Evolutionary conservation across 2,888 invertebrate species (phyloP), one percentile per base, ranked within the genome.

Genomic region (Lasius platythorax): DNA sequence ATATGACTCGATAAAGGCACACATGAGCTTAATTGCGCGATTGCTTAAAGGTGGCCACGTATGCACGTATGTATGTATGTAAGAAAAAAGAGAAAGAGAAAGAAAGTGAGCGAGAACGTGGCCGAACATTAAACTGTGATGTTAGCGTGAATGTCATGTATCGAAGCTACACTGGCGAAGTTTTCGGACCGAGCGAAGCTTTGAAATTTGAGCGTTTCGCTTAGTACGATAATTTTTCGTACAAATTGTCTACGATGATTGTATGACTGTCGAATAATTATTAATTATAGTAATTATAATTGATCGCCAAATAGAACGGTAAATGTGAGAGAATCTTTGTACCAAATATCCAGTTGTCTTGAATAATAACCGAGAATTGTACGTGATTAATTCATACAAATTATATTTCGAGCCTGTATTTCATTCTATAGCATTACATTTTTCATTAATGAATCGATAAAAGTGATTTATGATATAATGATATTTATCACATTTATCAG

Each of bases 71-170:
- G 37, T 83, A 23, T 50, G 37, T 50, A 30, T 37, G 12, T 30
- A 23, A 30, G n/a, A 3, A 11, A 11, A 37, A 23, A 30, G 37
- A 18, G 53, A 9, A n/a, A 53, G 56, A 50, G 30, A 66, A 6
- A 56, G 11, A 43, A 9, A 30, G 18, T 28, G 18, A 28, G 75
- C 11, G 12, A 70, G 23, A 46, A 67, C 23, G 40, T 61, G 53
- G 23, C n/a, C 58, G 50, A 43, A 84, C 18, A 87, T 70, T 76
- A 87, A 89, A 90, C 91, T 90, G 89, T 90, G 89, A 91, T 91
- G 87, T 91, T 88, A 90, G 86, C 79, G 85, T 81, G 85, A 91
- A 83, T 87, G 85, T 83, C 85, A 64, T 76, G 76, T 79, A 72
- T 43, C 12, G 70, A 78, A 68, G 9, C 3, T 66, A 43, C 40